These are phyloP conservation scores for Proisotoma minuta DNA, from an alignment of 2,888 invertebrate genomes.

Conservation along the genomic window DNA sequence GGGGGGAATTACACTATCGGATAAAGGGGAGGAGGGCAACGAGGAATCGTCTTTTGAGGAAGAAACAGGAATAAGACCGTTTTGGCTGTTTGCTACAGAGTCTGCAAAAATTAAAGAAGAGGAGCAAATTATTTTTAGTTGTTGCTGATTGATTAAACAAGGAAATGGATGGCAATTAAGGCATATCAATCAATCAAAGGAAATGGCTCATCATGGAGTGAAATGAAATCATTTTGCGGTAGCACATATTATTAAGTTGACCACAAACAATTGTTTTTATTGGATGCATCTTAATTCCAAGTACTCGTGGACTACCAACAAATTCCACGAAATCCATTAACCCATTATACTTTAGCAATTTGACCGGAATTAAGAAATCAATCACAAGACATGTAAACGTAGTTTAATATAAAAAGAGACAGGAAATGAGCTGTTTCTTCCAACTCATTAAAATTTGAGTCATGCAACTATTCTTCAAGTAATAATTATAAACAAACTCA, in stretches of 20 bases:
- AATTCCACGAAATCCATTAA: too few relatives aligned
- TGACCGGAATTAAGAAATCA: too few relatives aligned
- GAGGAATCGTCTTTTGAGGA: constrained; percentile 28
- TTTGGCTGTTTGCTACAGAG: constrained; percentile 45
- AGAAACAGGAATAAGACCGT: constrained; percentile 44
- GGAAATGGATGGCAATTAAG: too few relatives aligned
- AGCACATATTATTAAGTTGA: too few relatives aligned
- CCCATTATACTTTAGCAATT: too few relatives aligned
- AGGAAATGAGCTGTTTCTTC: not conserved
- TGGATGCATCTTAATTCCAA: too few relatives aligned
- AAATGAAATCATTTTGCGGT: not conserved
- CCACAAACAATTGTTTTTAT: too few relatives aligned
- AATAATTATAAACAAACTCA: constrained; percentile 30
- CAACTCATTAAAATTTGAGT: not conserved
- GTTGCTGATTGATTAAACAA: too few relatives aligned
- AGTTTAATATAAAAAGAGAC: not conserved
- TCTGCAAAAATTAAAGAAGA: constrained; percentile 31
- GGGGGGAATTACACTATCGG: constrained; percentile 45
- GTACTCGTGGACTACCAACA: too few relatives aligned
- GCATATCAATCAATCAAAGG: too few relatives aligned
- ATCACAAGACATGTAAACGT: not conserved
- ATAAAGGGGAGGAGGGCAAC: constrained; percentile 48
- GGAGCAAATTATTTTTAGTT: not conserved
- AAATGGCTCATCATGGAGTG: too few relatives aligned
- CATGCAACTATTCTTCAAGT: too few relatives aligned